These are phyloP conservation scores for Aspidiotus destructor DNA, from an alignment of 2,888 invertebrate genomes.

Conservation along the genomic window DNA sequence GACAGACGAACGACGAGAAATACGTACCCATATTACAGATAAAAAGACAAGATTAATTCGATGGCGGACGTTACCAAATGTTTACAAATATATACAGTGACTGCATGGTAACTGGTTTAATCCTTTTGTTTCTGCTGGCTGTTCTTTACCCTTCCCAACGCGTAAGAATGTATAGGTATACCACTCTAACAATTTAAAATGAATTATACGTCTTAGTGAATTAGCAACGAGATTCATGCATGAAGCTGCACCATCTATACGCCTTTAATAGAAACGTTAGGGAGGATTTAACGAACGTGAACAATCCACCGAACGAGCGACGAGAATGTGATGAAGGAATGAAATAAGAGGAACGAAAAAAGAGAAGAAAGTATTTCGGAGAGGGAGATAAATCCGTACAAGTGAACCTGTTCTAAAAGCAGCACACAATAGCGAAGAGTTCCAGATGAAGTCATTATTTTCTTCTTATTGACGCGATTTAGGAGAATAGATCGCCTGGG, in stretches of 20 bases:
- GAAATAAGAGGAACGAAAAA: background rate
- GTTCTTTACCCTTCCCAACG: background rate
- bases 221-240: slow-evolving; percentile 30
- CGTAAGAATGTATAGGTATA: too few species aligned
- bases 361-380: slow-evolving; percentile 21
- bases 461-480: slow-evolving; percentile 33
- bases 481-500: slow-evolving; percentile 31
- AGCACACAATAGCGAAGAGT: slow-evolving; percentile 28
- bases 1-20: too few species aligned
- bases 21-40: too few species aligned
- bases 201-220: slow-evolving; percentile 19
- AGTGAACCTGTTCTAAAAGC: slow-evolving; percentile 29
- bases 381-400: background rate
- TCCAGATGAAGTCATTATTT: slow-evolving; percentile 34
- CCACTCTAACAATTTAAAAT: slow-evolving; percentile 15
- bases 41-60: background rate
- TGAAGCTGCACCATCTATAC: slow-evolving; percentile 17
- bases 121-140: background rate
- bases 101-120: slow-evolving; percentile 12
- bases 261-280: slow-evolving; percentile 31
- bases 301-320: background rate
- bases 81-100: background rate
- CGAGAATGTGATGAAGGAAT: slow-evolving; percentile 3
- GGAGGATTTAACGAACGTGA: slow-evolving; percentile 14
- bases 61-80: slow-evolving; percentile 2